Percentiles rank a stretch among this genome's conserved stretches.
Evolutionary conservation across 2,888 invertebrate genomes (phyloP).

Genomic region (Drosophila birchii): DNA sequence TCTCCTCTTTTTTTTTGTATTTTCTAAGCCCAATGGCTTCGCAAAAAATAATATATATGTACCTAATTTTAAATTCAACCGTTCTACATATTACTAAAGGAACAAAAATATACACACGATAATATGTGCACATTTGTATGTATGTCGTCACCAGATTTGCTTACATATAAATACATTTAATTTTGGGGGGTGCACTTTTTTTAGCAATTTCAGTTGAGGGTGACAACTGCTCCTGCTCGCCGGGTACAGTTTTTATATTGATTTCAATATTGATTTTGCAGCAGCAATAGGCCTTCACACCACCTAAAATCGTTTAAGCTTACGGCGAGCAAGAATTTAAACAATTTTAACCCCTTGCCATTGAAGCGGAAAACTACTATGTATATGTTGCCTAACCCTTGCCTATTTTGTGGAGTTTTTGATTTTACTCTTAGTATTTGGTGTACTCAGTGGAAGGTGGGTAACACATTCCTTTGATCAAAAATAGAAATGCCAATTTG

Average conservation of each 20-base stretch:
- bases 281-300: conserved; percentile 53
- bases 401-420: background rate
- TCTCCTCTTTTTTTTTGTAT: background rate
- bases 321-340: conserved; percentile 48
- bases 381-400: conserved; percentile 17
- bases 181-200: conserved; percentile 42
- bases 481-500: background rate
- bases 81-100: background rate
- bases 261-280: conserved; percentile 79
- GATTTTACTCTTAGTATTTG: conserved; percentile 1
- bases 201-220: conserved; percentile 32
- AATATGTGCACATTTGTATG: background rate
- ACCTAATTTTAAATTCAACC: background rate
- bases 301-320: conserved; percentile 49
- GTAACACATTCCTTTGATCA: conserved; percentile 4
- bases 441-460: background rate
- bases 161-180: conserved; percentile 6
- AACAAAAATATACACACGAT: background rate
- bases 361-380: conserved; percentile 53
- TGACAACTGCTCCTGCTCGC: conserved; percentile 37
- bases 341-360: conserved; percentile 68
- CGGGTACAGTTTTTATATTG: conserved; percentile 69
- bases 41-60: background rate
- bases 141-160: background rate
- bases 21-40: background rate